These are phyloP conservation scores for Hydropsyche betteni DNA, from an alignment of 2,888 invertebrate genomes.

Conservation along the genomic window DNA sequence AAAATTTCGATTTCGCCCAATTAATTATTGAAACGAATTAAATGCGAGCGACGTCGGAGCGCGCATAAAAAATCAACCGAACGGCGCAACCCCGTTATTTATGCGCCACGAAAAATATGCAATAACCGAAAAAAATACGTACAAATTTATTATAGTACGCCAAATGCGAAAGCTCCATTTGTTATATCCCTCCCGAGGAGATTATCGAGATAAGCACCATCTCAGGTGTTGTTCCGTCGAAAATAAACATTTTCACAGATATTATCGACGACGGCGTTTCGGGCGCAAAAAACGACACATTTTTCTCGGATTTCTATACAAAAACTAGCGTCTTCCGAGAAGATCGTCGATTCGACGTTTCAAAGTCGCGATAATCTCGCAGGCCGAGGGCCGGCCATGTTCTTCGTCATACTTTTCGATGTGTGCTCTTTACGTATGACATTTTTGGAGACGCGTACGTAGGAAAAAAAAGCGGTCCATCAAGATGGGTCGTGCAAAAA, in stretches of 20 bases:
- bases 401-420: constrained; percentile 18
- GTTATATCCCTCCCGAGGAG: constrained; percentile 25
- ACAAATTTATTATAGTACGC: not conserved
- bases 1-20: too few species aligned
- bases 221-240: constrained; percentile 37
- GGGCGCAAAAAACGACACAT: not conserved
- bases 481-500: constrained; percentile 42
- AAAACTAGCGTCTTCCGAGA: not conserved
- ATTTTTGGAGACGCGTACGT: constrained; percentile 25
- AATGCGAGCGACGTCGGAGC: too few species aligned
- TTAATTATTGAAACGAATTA: too few species aligned
- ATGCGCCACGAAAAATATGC: not conserved
- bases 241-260: constrained; percentile 28
- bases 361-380: too few species aligned
- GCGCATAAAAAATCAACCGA: not conserved
- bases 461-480: constrained; percentile 44
- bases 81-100: not conserved
- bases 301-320: constrained; percentile 4
- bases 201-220: constrained; percentile 28
- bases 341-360: too few species aligned
- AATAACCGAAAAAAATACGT: constrained; percentile 11
- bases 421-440: constrained; percentile 3
- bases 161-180: constrained; percentile 17
- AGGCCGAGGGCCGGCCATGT: not conserved
- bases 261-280: constrained; percentile 13